Conservation (phyloP, 2,113 vertebrate species). For the Silurus asotus region DNA sequence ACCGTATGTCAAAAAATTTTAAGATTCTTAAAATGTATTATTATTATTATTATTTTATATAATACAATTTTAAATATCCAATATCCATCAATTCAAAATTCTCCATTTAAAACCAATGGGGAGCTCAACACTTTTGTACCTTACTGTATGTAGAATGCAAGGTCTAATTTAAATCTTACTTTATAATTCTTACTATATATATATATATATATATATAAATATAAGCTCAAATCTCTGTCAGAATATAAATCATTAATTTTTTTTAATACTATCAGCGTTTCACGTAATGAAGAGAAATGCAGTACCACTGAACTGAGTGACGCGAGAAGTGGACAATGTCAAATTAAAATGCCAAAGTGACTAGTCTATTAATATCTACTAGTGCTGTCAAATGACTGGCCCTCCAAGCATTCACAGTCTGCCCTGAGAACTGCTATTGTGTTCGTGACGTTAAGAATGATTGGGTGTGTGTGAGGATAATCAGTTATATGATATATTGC, state of each 20-base stretch:
- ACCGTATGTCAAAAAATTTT: background rate
- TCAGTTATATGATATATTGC: conserved; percentile 26
- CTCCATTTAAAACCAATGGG: too few species aligned
- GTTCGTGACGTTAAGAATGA: conserved; percentile 19
- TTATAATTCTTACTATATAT: background rate
- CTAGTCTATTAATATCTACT: conserved; percentile 52
- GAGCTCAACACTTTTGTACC: background rate
- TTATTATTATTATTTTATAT: background rate
- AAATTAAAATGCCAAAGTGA: conserved; percentile 36
- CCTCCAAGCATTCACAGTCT: conserved; percentile 27
- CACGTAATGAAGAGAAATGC: background rate
- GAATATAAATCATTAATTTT: background rate
- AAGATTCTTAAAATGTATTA: background rate
- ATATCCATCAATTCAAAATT: background rate
- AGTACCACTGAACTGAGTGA: conserved; percentile 17
- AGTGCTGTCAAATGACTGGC: conserved; percentile 28
- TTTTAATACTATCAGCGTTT: conserved; percentile 5
- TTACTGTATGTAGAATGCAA: too few species aligned
- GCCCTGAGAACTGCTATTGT: conserved; percentile 6
- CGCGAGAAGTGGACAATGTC: conserved; percentile 10
- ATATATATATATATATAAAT: too few species aligned
- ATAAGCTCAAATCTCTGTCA: background rate
- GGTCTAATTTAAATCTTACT: background rate
- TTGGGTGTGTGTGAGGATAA: background rate
- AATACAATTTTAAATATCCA: background rate